Percentiles rank a stretch among this genome's conserved stretches.
These are phyloP conservation scores for Astreopora myriophthalma DNA, from an alignment of 64 coral and sea anemone species.

Conservation along the genomic window DNA sequence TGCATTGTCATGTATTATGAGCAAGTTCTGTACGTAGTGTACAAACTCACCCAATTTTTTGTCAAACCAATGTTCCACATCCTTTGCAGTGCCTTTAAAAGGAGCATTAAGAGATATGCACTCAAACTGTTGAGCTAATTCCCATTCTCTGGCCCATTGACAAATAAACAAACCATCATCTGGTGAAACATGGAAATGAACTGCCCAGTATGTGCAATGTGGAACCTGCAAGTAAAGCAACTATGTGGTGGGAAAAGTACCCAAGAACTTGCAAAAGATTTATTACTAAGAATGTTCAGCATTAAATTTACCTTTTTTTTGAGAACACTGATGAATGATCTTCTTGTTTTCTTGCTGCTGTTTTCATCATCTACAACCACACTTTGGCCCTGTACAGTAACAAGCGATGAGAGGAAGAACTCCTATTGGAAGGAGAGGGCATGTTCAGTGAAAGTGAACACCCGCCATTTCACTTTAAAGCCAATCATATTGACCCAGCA, in stretches of 20 bases:
- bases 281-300: background rate
- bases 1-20: background rate
- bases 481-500: too few species aligned
- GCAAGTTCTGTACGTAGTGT: background rate
- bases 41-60: slow-evolving; percentile 15
- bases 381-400: slow-evolving; percentile 38
- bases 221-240: slow-evolving; percentile 21
- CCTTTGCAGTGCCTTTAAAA: slow-evolving; percentile 7
- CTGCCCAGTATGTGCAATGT: background rate
- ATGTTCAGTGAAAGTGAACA: too few species aligned
- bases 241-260: too few species aligned
- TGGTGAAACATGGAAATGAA: background rate
- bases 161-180: slow-evolving; percentile 16
- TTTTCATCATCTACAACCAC: slow-evolving; percentile 72
- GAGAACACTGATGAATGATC: slow-evolving; percentile 25
- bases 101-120: background rate
- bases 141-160: slow-evolving; percentile 67
- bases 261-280: too few species aligned
- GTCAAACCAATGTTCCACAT: slow-evolving; percentile 43
- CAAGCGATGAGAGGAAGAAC: background rate
- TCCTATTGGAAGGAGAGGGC: too few species aligned
- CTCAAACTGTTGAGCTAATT: slow-evolving; percentile 34
- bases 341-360: slow-evolving; percentile 20
- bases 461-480: too few species aligned
- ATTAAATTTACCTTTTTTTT: slow-evolving; percentile 28